Base-by-base conservation (phyloP, 2,113 vertebrate genomes). In the Corydoras maculifer region DNA sequence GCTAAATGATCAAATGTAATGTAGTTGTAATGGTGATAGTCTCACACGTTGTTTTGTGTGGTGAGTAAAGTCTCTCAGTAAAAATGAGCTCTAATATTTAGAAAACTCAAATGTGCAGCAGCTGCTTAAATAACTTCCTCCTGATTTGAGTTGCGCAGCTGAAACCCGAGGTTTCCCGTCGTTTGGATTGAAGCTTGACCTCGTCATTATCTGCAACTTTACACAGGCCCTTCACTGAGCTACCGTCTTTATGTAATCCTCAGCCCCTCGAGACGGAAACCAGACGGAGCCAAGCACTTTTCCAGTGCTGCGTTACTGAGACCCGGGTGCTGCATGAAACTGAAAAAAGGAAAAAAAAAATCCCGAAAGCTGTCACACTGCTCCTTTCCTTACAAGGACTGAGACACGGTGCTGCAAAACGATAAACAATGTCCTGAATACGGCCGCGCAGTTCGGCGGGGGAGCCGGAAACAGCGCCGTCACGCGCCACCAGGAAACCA, bases 311-410 rank as follows among this genome's bases (percentile, higher is more conserved):
- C 54, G 29, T 1, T 48, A 30, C 70, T 66, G 9, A 31, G n/a
- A 43, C 14, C 5, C 13, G 8, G 57, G 48, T 35, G 8, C 7
- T 72, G 57, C 43, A 30, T n/a, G 12, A 18, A 25, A 25, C 18
- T 30, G 30, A 29, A 35, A 70, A 73, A 60, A 15, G 29, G n/a
- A 11, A 51, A 73, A 50, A 50, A 6, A 8, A 30, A 53, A 35
- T 65, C 18, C 11, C 30, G n/a, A 55, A 70, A 50, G 49, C 58
- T 50, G n/a, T 70, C 54, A 43, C 50, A 12, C 57, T 58, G 75
- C 63, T 72, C 67, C 51, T 54, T 76, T 79, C 76, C 72, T 70
- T 62, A 78, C 50, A 78, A 71, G 68, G 68, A 49, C 15, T 31
- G 55, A 29, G 67, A 12, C 51, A 62, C 29, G 18, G 50, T 25